Conservation (phyloP, 2,888 invertebrate genomes). For the Zonitis immaculata region DNA sequence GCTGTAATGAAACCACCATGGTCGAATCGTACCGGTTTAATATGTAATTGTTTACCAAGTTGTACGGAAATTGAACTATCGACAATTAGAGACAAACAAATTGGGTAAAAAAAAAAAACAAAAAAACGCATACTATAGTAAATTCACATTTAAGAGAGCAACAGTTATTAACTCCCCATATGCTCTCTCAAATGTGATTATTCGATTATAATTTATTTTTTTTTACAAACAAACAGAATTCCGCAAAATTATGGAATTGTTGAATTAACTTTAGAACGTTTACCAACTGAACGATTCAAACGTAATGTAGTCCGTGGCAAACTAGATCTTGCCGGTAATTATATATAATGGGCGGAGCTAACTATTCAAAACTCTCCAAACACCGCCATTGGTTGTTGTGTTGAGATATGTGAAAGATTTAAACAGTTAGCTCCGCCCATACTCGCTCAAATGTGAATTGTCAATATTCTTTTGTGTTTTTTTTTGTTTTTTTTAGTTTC, state of each 20-base stretch:
- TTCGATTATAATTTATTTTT: no score
- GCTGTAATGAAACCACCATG: constrained; percentile 64
- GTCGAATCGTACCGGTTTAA: constrained; percentile 59
- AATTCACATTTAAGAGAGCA: no score
- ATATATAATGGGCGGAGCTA: neutral
- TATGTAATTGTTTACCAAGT: constrained; percentile 65
- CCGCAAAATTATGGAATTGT: constrained; percentile 46
- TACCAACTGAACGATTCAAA: constrained; percentile 65
- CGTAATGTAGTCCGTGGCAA: constrained; percentile 60
- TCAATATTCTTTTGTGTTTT: no score
- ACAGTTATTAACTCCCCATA: no score
- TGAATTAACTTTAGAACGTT: constrained; percentile 58
- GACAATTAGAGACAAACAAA: constrained; percentile 55
- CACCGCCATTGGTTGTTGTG: no score
- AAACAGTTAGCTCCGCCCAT: no score
- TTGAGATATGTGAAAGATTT: no score
- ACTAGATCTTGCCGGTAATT: constrained; percentile 64
- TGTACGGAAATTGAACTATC: constrained; percentile 68
- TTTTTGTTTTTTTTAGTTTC: constrained; percentile 58
- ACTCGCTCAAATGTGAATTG: no score
- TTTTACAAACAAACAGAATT: no score
- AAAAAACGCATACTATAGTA: no score
- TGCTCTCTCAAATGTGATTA: no score
- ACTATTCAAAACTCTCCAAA: no score
- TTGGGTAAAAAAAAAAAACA: constrained; percentile 30